Base-by-base conservation (phyloP, 37 sponge, comb jelly and placozoan species). In the Oopsacas minuta region DNA sequence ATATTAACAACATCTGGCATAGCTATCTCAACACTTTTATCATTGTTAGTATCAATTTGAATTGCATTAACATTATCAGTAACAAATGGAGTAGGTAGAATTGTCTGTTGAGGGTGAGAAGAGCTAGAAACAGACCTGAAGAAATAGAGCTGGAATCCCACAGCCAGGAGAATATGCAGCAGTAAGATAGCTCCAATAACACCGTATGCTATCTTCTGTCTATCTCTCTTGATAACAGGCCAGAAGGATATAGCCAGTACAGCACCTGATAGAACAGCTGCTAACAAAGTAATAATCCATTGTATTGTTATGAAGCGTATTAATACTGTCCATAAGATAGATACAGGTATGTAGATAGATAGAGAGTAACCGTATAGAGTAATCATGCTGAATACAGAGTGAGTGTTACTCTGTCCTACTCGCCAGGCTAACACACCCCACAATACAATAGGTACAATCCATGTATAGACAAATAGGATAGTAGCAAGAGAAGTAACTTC, bases 351-450 rank as follows among this genome's bases (percentile, higher is more conserved):
- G 81, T 84, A 88, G 36, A 88, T 81, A 32, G 83, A 37, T 3
- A 91, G 81, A 49, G 87, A 86, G 53, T 91, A 91, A 36, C 91
- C 91, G 52, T 91, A 91, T 34, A 91, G 69, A 8, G 88, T 52
- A 17, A 88, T 84, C 7, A 88, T 81, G 82, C 88, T 82, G 0
- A 88, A 39, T 35, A 91, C 81, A 10, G 88, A 49, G 52, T 90
- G 86, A 1, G 53, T 46, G 49, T 39, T 81, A 0, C 36, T 30
- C 32, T 51, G 81, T 15, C 85, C 86, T 34, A 61, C 75, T 23
- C 88, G 83, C 91, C 91, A 91, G 51, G 52, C 81, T 37, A 91
- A 37, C 20, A 86, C 49, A 3, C 49, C 61, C 87, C 88, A 91
- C 37, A 91, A 69, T 0, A 52, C 23, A 1, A 83, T 36, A 1